phyloP scores from a whole-genome alignment of 1,140 invertebrate species.

The Euura saliciscinereae region DNA sequence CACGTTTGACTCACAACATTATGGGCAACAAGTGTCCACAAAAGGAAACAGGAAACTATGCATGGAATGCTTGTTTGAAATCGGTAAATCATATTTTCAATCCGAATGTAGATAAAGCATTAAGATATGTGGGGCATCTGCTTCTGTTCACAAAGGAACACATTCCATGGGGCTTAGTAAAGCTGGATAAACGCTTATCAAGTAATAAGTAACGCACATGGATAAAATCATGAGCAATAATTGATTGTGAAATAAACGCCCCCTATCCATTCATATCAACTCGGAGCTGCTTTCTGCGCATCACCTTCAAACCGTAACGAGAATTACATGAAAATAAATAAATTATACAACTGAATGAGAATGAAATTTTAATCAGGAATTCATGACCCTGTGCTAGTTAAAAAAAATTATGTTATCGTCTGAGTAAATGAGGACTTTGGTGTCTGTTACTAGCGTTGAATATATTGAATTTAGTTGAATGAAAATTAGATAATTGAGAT shows the following conservation, averaged over 20 bases:
- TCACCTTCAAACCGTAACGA: background rate
- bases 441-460: no score
- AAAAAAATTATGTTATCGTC: background rate
- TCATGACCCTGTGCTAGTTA: background rate
- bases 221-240: background rate
- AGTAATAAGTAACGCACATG: background rate
- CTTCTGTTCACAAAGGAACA: background rate
- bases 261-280: background rate
- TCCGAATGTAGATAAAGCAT: background rate
- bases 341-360: background rate
- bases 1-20: background rate
- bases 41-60: background rate
- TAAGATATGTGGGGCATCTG: background rate
- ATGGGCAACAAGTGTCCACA: background rate
- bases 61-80: constrained; percentile 1
- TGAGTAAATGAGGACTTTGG: background rate
- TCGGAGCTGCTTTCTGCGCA: background rate
- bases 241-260: background rate
- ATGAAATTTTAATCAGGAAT: background rate
- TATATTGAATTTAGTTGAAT: no score
- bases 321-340: background rate
- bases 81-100: background rate
- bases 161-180: background rate
- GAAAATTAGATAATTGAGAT: background rate
- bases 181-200: background rate